Evolutionary conservation across 1,140 invertebrate genomes (phyloP), one percentile per base, ranked within the genome.

Genomic region (Cotesia chilonis): DNA sequence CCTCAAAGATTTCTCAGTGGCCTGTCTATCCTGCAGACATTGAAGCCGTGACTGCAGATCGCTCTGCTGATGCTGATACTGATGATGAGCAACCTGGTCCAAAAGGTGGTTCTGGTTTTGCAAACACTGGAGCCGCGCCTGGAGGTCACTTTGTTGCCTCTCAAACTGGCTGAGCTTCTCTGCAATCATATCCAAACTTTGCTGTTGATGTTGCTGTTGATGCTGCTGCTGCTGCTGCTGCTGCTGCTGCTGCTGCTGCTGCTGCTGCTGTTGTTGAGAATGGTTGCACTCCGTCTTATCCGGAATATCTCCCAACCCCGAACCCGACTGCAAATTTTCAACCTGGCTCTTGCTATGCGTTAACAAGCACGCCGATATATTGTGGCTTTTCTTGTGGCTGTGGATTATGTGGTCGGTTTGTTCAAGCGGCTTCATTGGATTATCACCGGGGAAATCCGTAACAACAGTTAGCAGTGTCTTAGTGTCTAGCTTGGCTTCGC

Each of bases 181-280:
- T 0, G 85, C 84, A 6, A 87, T 80, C 38, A 85, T 80, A 54
- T 87, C 83, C 0, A 87, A 73, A 65, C 81, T 85, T 35, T 85
- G 86, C 61, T 85, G 84, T 71, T 86, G 86, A n/a, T 87, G 84
- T 4, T 83, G n/a, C n/a, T n/a, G n/a, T n/a, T n/a, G n/a, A n/a
- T n/a, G 55, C 28, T 80, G 76, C 17, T 80, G 76, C 20, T 76
- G 72, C 61, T 80, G 72, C 37, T 77, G 71, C 57, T 72, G 71
- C 28, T 80, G 76, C 17, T 80, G 76, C 20, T 76, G 72, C 61
- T 80, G 55, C 28, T 80, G 76, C 17, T 80, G 76, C 20, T 76
- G 72, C 61, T 80, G 72, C 37, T 77, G 71, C 57, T 72, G 71
- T 14, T 76, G 71, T 57, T 79, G 78, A 10, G 37, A 65, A 10